phyloP scores from a whole-genome alignment of 1,140 invertebrate genomes.

The Cotesia vestalis region DNA sequence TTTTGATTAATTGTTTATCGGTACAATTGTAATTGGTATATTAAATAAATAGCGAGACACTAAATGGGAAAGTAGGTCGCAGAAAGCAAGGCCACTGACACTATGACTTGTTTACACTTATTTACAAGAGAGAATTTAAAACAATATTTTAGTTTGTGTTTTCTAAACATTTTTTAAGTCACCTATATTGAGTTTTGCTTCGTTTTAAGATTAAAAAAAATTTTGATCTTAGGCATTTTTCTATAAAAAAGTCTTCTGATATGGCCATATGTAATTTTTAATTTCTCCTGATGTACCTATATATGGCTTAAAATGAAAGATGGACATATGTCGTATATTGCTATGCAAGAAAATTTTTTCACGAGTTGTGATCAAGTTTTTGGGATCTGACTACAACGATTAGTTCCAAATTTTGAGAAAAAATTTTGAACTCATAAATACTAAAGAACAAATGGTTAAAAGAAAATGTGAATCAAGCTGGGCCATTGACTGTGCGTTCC shows the following conservation, averaged over 20 bases:
- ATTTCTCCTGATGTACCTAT: too few species aligned
- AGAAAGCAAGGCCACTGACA: conserved; percentile 68
- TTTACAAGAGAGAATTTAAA: conserved; percentile 44
- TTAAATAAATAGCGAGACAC: neutral
- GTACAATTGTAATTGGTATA: neutral
- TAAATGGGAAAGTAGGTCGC: conserved; percentile 63
- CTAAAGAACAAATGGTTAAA: neutral
- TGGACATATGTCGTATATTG: too few species aligned
- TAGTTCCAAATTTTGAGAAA: neutral
- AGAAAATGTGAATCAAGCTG: conserved; percentile 31
- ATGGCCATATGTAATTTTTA: too few species aligned
- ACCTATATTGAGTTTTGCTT: too few species aligned
- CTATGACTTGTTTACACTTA: conserved; percentile 49
- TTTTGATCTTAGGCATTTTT: too few species aligned
- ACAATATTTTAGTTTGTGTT: conserved; percentile 1
- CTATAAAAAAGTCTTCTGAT: too few species aligned
- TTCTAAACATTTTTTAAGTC: neutral
- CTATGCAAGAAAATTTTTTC: too few species aligned
- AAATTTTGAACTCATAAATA: neutral
- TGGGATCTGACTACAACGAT: too few species aligned
- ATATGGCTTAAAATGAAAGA: too few species aligned
- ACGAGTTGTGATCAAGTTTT: too few species aligned
- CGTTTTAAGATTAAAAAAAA: too few species aligned
- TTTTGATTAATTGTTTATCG: neutral
- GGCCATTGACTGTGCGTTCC: conserved; percentile 37